Percentiles rank a stretch among this genome's conserved stretches.
Conservation (phyloP, 2,888 invertebrate species). For the Sipha maydis region DNA sequence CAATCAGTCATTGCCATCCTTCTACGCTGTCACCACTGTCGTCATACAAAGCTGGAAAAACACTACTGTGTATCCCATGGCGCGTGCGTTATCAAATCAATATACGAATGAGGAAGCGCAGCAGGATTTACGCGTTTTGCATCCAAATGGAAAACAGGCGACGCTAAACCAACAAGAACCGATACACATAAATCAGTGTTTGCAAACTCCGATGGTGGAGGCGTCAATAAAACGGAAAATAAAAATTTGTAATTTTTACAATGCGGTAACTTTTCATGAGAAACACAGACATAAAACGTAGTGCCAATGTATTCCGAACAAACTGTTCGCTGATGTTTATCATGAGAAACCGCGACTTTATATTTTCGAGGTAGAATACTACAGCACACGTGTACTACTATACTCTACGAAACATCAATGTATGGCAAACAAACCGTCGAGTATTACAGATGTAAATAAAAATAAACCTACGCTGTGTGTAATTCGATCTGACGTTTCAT, state of each 20-base stretch:
- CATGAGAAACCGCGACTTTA: neutral
- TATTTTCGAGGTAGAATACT: too few species aligned
- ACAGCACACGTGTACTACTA: too few species aligned
- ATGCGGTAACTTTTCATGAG: neutral
- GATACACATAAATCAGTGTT: conserved; percentile 44
- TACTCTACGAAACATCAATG: too few species aligned
- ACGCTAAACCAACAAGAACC: conserved; percentile 18
- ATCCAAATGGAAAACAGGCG: conserved; percentile 31
- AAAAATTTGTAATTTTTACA: conserved; percentile 45
- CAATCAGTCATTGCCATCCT: conserved; percentile 41
- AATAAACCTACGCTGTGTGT: too few species aligned
- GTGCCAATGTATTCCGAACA: neutral
- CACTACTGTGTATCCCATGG: neutral
- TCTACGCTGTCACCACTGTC: neutral
- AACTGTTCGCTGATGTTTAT: neutral
- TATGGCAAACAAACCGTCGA: neutral
- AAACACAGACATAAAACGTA: neutral
- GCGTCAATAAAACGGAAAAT: conserved; percentile 26
- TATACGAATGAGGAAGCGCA: neutral
- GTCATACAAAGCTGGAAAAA: conserved; percentile 23
- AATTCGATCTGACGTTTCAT: neutral
- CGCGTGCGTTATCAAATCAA: conserved; percentile 44
- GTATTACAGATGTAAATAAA: neutral
- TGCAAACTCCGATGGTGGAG: conserved; percentile 4
- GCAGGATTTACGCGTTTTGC: conserved; percentile 38